These are phyloP conservation scores for Parapsyche elsis DNA, from an alignment of 1,140 invertebrate species.

Conservation along the genomic window DNA sequence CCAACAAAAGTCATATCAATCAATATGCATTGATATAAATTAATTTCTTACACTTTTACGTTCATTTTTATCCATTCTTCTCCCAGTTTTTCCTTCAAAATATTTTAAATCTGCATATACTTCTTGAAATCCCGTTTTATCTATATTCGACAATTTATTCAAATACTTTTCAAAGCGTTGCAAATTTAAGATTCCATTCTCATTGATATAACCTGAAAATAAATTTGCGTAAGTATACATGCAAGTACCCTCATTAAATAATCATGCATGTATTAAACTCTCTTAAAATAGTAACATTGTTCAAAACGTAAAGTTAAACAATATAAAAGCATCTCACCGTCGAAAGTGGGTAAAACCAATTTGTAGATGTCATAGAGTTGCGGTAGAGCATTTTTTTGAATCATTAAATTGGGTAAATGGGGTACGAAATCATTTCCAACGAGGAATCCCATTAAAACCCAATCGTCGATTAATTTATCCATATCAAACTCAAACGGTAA, in stretches of 20 bases:
- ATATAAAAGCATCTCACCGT: slow-evolving; percentile 74
- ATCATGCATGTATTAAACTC: neutral
- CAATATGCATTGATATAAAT: too few relatives aligned
- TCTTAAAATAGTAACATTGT: slow-evolving; percentile 29
- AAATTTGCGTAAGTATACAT: slow-evolving; percentile 7
- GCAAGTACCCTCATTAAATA: neutral
- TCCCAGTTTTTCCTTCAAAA: slow-evolving; percentile 80
- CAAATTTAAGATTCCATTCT: slow-evolving; percentile 87
- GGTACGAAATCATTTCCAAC: slow-evolving; percentile 99
- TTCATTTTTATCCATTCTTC: slow-evolving; percentile 64
- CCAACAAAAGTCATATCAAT: too few relatives aligned
- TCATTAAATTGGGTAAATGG: slow-evolving; percentile 93
- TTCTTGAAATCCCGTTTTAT: slow-evolving; percentile 87
- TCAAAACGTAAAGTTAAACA: slow-evolving; percentile 36
- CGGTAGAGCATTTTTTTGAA: slow-evolving; percentile 88
- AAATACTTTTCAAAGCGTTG: slow-evolving; percentile 89
- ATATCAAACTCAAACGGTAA: slow-evolving; percentile 81
- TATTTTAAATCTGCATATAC: slow-evolving; percentile 87
- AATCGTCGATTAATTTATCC: slow-evolving; percentile 80
- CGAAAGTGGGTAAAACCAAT: slow-evolving; percentile 83
- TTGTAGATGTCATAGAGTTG: slow-evolving; percentile 91
- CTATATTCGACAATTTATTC: slow-evolving; percentile 79
- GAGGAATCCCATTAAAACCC: slow-evolving; percentile 94
- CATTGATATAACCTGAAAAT: slow-evolving; percentile 88
- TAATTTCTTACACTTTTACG: slow-evolving; percentile 61